Conservation (phyloP, 2,888 invertebrate species). For the Helicoverpa assulta region DNA sequence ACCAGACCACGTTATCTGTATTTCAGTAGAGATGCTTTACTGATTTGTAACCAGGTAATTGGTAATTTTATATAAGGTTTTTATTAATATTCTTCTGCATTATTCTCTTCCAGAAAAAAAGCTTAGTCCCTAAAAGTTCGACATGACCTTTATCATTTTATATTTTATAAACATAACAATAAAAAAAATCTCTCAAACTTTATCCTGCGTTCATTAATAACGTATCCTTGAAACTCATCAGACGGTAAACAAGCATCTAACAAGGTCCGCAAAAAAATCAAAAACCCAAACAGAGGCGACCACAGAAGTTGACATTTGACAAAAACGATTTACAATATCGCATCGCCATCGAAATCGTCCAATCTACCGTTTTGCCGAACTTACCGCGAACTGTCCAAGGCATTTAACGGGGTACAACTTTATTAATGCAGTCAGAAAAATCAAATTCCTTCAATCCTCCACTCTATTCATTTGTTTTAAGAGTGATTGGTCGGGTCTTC, state of each 20-base stretch:
- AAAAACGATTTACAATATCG: conserved; percentile 86
- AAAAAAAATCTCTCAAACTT: conserved; percentile 15
- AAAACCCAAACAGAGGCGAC: conserved; percentile 74
- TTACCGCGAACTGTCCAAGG: conserved; percentile 89
- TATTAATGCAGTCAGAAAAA: conserved; percentile 38
- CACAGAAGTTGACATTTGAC: conserved; percentile 90
- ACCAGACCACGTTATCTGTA: no score
- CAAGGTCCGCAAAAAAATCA: conserved; percentile 57
- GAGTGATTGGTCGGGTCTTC: background rate
- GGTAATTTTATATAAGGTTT: no score
- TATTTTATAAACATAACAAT: background rate
- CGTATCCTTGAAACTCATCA: conserved; percentile 57
- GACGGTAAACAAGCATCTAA: conserved; percentile 54
- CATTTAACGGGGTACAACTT: conserved; percentile 76
- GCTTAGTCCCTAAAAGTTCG: no score
- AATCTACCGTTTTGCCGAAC: conserved; percentile 87
- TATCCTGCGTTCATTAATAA: conserved; percentile 22
- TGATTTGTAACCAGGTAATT: no score
- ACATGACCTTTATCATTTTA: no score
- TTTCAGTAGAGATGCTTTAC: no score
- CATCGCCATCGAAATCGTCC: conserved; percentile 84
- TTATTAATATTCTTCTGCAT: no score
- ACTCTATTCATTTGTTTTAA: conserved; percentile 51
- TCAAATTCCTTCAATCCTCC: conserved; percentile 40
- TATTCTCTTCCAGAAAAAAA: no score